These are phyloP conservation scores for Austrolebias charrua DNA, from an alignment of 2,797 vertebrate genomes.

Conservation along the genomic window DNA sequence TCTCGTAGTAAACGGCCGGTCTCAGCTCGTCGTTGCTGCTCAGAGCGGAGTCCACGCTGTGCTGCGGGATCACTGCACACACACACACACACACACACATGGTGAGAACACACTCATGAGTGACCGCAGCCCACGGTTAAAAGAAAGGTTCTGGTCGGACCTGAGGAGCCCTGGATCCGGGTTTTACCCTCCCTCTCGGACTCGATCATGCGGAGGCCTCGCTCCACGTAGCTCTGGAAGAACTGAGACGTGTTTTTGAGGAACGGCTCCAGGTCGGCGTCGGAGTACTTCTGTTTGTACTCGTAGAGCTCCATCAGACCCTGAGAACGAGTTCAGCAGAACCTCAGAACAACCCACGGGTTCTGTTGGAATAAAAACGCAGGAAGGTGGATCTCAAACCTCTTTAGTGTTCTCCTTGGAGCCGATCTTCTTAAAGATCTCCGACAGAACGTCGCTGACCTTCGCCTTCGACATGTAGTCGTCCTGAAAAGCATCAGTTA, in stretches of 20 bases:
- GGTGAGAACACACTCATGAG: no score
- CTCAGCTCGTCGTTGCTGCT: slow-evolving; percentile 87
- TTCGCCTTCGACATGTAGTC: slow-evolving; percentile 95
- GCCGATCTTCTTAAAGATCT: slow-evolving; percentile 99
- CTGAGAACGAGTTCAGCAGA: slow-evolving; percentile 58
- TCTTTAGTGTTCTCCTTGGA: slow-evolving; percentile 99
- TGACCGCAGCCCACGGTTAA: background rate
- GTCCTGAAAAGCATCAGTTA: slow-evolving; percentile 75
- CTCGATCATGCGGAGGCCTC: slow-evolving; percentile 95
- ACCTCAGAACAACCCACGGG: background rate
- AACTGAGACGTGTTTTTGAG: slow-evolving; percentile 95
- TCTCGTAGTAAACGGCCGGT: slow-evolving; percentile 94
- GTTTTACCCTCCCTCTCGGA: slow-evolving; percentile 92
- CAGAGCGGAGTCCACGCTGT: slow-evolving; percentile 80
- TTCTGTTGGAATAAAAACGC: background rate
- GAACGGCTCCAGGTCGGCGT: slow-evolving; percentile 95
- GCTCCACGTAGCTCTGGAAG: slow-evolving; percentile 98
- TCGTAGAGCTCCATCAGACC: slow-evolving; percentile 96
- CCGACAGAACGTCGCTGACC: slow-evolving; percentile 95
- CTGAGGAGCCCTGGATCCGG: slow-evolving; percentile 85
- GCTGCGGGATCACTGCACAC: slow-evolving; percentile 86
- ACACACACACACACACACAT: slow-evolving; percentile 11
- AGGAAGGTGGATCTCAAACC: slow-evolving; percentile 64
- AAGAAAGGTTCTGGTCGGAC: slow-evolving; percentile 55
- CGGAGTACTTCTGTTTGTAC: slow-evolving; percentile 97